Base-by-base conservation (phyloP, 2,888 invertebrate species). In the Itoplectis maculator region DNA sequence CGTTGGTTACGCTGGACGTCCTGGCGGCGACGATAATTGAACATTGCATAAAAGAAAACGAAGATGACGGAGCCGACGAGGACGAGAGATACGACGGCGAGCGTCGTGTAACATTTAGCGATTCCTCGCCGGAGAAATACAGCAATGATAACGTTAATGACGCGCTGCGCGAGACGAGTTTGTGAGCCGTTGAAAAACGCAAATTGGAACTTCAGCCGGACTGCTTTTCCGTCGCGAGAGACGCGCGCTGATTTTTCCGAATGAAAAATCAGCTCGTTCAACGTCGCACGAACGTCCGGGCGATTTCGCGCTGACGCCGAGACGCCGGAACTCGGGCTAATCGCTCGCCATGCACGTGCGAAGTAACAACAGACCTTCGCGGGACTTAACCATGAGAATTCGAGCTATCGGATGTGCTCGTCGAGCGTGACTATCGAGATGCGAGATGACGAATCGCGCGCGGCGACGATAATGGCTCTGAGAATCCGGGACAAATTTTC, bases 31-130 rank as follows among this genome's bases (percentile, higher is more conserved):
- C 59, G 68, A 78, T 83, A 83, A 83, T 80, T 81, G 77, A 74
- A 81, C 63, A 65, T 83, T 83, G 81, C 77, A 70, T 65, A 85
- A 83, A 75, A 85, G 79, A 84, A 79, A 79, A 76, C 70, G 79
- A 81, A 54, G 81, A 83, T 82, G 81, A 86, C 79, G 83, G 54
- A 20, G 20, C 82, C 63, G 73, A 72, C 66, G 85, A 85, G 5
- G 5, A 29, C 2, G 5, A 86, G 85, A 86, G 85, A 85, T 79
- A 85, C 72, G 29, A 81, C 86, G n/a, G n/a, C 5, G n/a, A 86
- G 75, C 86, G 83, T 88, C 86, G 85, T 82, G 85, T 86, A 86
- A 88, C 83, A 82, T 89, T 88, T 87, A 85, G 66, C 65, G 59
- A 75, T 63, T 68, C 18, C 13, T 56, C 49, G 23, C 35, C 35